Evolutionary conservation across 2,797 vertebrate species (phyloP).

Genomic region (Gymnothorax reevesii): DNA sequence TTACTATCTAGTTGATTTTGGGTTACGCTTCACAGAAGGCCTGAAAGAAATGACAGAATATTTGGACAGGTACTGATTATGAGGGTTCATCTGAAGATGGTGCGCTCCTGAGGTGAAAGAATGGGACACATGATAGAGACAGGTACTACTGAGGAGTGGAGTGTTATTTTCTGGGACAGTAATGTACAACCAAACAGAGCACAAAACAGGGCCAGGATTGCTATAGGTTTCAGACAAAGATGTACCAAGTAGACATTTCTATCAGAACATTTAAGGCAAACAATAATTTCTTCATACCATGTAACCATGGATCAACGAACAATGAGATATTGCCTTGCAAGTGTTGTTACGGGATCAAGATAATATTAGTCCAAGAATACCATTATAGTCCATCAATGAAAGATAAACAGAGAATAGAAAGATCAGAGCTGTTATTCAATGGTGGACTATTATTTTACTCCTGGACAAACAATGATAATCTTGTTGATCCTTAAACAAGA

Average conservation of each 20-base stretch:
- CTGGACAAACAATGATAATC: too few species aligned
- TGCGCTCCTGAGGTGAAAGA: not conserved
- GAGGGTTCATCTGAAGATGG: not conserved
- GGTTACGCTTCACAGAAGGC: not conserved
- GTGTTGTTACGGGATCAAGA: too few species aligned
- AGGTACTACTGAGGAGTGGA: conserved; percentile 15
- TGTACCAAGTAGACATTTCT: not conserved
- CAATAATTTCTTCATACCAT: not conserved
- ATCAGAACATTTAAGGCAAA: not conserved
- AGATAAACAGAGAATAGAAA: too few species aligned
- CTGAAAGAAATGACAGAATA: not conserved
- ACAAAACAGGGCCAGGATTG: not conserved
- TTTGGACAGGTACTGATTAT: not conserved
- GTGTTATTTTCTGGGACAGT: conserved; percentile 22
- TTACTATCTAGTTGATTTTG: too few species aligned
- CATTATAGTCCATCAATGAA: too few species aligned
- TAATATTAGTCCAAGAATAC: too few species aligned
- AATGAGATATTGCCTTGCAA: too few species aligned
- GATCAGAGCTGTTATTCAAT: too few species aligned
- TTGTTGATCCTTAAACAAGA: too few species aligned
- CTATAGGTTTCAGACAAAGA: not conserved
- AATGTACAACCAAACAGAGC: not conserved
- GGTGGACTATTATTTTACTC: too few species aligned
- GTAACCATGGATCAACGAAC: not conserved
- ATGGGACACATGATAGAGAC: not conserved